Evolutionary conservation across 2,113 vertebrate genomes (phyloP).

Genomic region (Hippoglossus stenolepis): DNA sequence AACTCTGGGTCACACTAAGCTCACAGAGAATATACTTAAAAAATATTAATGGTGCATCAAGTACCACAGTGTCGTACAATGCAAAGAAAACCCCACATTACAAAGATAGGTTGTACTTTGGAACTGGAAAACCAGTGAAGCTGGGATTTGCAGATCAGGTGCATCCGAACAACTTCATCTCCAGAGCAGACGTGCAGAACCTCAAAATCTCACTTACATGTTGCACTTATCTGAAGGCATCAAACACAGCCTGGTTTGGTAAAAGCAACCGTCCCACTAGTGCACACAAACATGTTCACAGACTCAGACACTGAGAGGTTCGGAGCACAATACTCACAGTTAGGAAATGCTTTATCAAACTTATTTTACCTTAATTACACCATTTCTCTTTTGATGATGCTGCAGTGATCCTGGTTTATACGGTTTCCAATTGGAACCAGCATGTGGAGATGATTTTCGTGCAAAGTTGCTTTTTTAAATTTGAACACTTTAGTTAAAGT

Average conservation of each 20-base stretch:
- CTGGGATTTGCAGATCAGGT: background rate
- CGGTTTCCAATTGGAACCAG: too few relatives aligned
- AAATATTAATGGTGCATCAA: too few relatives aligned
- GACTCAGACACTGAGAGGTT: background rate
- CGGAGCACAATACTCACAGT: background rate
- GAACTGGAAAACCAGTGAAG: too few relatives aligned
- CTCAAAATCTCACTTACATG: background rate
- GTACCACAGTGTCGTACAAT: too few relatives aligned
- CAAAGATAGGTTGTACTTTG: too few relatives aligned
- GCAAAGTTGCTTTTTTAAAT: background rate
- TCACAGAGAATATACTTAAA: background rate
- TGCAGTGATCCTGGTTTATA: background rate
- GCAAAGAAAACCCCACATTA: too few relatives aligned
- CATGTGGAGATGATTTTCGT: background rate
- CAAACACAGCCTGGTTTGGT: constrained; percentile 1
- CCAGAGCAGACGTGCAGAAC: background rate
- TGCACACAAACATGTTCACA: background rate
- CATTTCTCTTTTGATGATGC: too few relatives aligned
- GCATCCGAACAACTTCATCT: background rate
- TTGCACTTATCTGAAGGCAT: constrained; percentile 10
- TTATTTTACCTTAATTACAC: too few relatives aligned
- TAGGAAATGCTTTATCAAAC: background rate
- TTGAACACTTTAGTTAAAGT: background rate
- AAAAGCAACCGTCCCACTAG: background rate
- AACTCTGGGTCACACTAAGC: constrained; percentile 8